Conservation (phyloP, 2,113 vertebrate species). For the Tragelaphus scriptus region DNA sequence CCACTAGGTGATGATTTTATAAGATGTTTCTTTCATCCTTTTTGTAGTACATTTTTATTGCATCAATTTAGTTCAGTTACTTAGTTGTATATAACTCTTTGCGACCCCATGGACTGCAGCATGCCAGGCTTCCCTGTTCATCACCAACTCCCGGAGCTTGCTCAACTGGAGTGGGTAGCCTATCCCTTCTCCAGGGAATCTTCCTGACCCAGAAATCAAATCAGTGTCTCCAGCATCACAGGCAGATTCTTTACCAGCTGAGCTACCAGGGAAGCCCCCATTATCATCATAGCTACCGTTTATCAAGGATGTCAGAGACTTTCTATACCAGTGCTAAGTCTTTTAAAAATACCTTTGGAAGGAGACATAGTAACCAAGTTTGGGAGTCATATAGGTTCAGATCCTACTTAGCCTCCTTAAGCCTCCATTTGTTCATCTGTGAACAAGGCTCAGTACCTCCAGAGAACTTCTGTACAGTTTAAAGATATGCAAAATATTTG, state of each 20-base stretch:
- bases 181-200: background rate
- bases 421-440: background rate
- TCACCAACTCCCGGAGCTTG: background rate
- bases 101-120: rapidly evolving
- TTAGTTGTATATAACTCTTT: background rate
- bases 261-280: background rate
- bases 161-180: background rate
- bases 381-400: background rate
- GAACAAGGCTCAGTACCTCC: background rate
- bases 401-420: background rate
- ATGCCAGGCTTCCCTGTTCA: background rate
- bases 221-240: background rate
- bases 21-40: background rate
- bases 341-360: background rate
- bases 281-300: background rate
- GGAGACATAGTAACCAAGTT: background rate
- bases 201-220: background rate
- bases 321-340: background rate
- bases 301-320: background rate
- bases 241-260: background rate
- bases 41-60: background rate
- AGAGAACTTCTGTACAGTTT: background rate
- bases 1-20: background rate
- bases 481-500: background rate
- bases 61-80: background rate